A percentile compares a stretch with the other conserved stretches of the same genome.
Evolutionary conservation across 2,797 vertebrate genomes (phyloP).

Genomic region (Antrozous pallidus): DNA sequence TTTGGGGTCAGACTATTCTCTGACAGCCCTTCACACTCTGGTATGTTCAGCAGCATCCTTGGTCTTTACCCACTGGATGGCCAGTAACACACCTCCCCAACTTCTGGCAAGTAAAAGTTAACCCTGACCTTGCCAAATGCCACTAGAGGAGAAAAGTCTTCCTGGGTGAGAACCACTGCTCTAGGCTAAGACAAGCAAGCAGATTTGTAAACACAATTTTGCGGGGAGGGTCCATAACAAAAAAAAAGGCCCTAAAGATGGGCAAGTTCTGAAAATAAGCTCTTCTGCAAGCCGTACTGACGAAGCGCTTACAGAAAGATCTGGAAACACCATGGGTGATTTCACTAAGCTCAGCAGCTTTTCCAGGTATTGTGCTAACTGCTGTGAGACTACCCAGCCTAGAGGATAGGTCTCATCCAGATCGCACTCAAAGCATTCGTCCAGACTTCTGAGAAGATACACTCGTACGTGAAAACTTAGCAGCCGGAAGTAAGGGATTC

Average conservation of each 20-base stretch:
- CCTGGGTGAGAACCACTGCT: background rate
- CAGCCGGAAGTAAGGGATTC: background rate
- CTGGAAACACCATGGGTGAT: background rate
- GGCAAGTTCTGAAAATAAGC: background rate
- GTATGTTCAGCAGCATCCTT: background rate
- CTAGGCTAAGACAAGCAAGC: background rate
- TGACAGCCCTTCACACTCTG: background rate
- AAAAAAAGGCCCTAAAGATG: background rate
- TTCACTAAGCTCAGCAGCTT: background rate
- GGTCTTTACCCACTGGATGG: background rate
- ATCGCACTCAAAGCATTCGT: background rate
- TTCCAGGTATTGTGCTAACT: background rate
- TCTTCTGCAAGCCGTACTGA: background rate
- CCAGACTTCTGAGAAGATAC: background rate
- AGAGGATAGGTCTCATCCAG: background rate
- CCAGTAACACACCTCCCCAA: background rate
- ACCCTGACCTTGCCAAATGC: background rate
- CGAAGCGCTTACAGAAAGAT: background rate
- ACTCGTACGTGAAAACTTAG: background rate
- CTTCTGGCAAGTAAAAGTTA: background rate
- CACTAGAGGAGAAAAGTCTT: background rate
- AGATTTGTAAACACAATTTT: background rate
- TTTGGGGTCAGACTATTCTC: background rate
- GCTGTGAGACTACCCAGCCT: background rate
- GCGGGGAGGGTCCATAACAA: background rate